These are phyloP conservation scores for Conus ventricosus DNA, from an alignment of 1,140 invertebrate genomes.

Conservation along the genomic window DNA sequence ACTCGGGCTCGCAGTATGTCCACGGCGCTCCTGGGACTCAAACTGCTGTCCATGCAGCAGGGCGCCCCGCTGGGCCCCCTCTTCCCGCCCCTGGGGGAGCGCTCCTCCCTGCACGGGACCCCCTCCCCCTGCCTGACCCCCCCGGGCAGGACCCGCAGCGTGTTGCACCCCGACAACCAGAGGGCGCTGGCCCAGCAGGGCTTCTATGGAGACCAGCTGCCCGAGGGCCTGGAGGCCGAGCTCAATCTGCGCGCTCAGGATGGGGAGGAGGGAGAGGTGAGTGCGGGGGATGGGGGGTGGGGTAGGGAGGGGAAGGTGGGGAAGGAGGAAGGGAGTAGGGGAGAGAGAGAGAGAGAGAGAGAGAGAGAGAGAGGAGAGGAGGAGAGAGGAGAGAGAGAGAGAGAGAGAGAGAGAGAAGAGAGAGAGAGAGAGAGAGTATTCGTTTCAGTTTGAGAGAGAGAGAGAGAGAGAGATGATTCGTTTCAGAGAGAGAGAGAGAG, in stretches of 20 bases:
- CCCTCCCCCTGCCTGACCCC: slow-evolving; percentile 5
- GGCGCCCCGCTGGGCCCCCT: not conserved
- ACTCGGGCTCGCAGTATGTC: slow-evolving; percentile 14
- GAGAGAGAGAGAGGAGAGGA: not conserved
- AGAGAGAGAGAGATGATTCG: not conserved
- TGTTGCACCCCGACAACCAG: slow-evolving; percentile 36
- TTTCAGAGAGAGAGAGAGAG: too few relatives aligned
- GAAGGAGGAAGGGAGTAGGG: not conserved
- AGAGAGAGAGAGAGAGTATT: too few relatives aligned
- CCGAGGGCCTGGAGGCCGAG: slow-evolving; percentile 15
- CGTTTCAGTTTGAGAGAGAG: too few relatives aligned
- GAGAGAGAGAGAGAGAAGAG: too few relatives aligned
- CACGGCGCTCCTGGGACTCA: slow-evolving; percentile 21
- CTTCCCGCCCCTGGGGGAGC: not conserved
- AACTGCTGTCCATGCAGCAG: slow-evolving; percentile 33
- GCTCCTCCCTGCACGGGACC: not conserved
- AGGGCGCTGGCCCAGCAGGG: slow-evolving; percentile 30
- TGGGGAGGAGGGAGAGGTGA: not conserved
- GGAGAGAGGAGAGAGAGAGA: too few relatives aligned
- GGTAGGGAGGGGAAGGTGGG: not conserved
- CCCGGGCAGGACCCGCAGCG: not conserved
- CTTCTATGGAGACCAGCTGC: slow-evolving; percentile 35
- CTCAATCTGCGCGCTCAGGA: not conserved
- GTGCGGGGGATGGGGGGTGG: not conserved
- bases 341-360: not conserved